Conservation (phyloP, 2,888 invertebrate genomes). For the Synergus japonicus region DNA sequence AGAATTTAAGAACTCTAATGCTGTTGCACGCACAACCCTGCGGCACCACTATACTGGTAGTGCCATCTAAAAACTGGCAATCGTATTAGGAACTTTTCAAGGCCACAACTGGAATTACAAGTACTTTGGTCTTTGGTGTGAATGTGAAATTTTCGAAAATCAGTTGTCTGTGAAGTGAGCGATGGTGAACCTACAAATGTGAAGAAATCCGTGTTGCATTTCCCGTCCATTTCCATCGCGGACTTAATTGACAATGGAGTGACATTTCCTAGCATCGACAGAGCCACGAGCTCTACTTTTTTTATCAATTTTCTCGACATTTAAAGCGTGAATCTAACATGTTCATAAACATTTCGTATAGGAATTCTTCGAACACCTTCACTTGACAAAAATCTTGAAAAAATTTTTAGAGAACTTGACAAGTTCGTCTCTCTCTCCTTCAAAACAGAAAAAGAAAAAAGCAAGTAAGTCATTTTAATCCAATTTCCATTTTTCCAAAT, state of each 20-base stretch:
- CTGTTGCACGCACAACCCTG: too few relatives aligned
- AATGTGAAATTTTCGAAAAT: neutral
- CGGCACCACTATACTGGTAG: too few relatives aligned
- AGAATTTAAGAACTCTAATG: too few relatives aligned
- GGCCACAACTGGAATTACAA: too few relatives aligned
- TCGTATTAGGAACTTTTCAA: too few relatives aligned
- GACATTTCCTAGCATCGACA: constrained; percentile 1
- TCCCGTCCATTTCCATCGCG: neutral
- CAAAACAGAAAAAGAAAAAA: neutral
- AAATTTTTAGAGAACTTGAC: neutral
- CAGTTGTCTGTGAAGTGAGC: neutral
- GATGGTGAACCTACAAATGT: neutral
- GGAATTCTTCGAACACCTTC: neutral
- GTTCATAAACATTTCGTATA: neutral
- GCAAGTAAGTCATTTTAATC: neutral
- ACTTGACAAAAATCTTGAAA: constrained; percentile 1
- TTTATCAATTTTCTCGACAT: neutral
- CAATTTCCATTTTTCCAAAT: neutral
- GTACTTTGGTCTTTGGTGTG: too few relatives aligned
- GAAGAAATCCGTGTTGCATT: neutral
- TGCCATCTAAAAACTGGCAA: neutral
- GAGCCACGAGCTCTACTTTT: neutral
- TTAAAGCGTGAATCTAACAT: neutral
- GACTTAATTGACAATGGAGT: neutral
- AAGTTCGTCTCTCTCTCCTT: neutral